Evolutionary conservation across 2,113 vertebrate species (phyloP).

Genomic region (Oreochromis tanganicae): DNA sequence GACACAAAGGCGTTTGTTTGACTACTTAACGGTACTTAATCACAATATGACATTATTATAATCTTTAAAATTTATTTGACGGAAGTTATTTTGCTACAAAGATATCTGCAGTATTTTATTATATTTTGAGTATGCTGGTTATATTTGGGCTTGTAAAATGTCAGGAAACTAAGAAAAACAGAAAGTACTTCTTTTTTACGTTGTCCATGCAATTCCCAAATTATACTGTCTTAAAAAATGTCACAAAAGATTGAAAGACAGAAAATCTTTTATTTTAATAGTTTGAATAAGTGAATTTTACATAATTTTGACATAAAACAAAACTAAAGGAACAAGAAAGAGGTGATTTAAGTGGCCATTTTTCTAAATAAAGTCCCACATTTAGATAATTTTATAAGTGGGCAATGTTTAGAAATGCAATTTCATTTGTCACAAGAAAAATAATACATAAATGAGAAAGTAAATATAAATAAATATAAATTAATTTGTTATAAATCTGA

Average conservation of each 20-base stretch:
- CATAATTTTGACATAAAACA: neutral
- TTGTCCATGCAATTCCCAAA: neutral
- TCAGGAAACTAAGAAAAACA: neutral
- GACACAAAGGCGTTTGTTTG: neutral
- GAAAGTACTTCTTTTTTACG: neutral
- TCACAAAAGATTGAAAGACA: neutral
- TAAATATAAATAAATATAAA: neutral
- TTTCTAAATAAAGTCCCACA: neutral
- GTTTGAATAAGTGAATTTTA: neutral
- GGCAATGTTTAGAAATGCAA: neutral
- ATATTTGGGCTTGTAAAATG: neutral
- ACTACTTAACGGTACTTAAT: neutral
- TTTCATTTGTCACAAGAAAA: neutral
- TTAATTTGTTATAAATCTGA: neutral
- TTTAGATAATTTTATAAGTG: neutral
- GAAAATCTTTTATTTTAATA: neutral
- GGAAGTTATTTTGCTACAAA: neutral
- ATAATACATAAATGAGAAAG: neutral
- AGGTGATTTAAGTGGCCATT: neutral
- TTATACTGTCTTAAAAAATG: neutral
- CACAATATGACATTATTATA: neutral
- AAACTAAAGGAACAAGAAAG: neutral
- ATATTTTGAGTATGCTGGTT: neutral
- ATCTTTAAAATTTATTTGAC: neutral
- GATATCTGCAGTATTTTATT: neutral